Percentiles rank a stretch among this genome's conserved stretches.
phyloP scores from a whole-genome alignment of 2,888 invertebrate genomes.

The Gasteruption jaculator region DNA sequence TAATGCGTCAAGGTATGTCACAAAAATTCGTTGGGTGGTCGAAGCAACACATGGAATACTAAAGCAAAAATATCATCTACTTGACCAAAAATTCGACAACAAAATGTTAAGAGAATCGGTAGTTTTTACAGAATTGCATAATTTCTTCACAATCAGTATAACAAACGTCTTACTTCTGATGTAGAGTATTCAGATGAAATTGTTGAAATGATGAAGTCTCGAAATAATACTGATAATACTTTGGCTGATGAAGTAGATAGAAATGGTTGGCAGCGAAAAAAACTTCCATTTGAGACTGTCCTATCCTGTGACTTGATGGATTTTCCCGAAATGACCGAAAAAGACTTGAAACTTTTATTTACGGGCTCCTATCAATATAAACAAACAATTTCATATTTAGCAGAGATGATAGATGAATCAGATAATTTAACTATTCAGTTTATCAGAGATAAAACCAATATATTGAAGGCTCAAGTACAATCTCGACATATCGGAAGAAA shows the following conservation, averaged over 20 bases:
- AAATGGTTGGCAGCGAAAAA: conserved; percentile 4
- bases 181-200: neutral
- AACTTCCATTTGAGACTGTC: conserved; percentile 10
- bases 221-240: conserved; percentile 6
- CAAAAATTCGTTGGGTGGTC: conserved; percentile 22
- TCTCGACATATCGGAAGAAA: conserved; percentile 11
- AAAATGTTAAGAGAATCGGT: conserved; percentile 20
- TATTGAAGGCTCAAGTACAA: conserved; percentile 11
- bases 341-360: conserved; percentile 9
- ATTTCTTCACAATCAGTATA: conserved; percentile 17
- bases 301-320: conserved; percentile 7
- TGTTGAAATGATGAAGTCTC: conserved; percentile 6
- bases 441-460: conserved; percentile 2
- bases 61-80: conserved; percentile 22
- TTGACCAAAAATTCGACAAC: conserved; percentile 25
- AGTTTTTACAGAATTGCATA: conserved; percentile 13
- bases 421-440: conserved; percentile 1
- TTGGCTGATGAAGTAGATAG: conserved; percentile 10
- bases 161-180: conserved; percentile 20
- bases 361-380: conserved; percentile 12
- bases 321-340: conserved; percentile 11
- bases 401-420: conserved; percentile 10
- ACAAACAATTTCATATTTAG: conserved; percentile 10
- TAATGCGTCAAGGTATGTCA: conserved; percentile 22
- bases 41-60: conserved; percentile 26